A percentile compares a stretch with the other conserved stretches of the same genome.
Evolutionary conservation across 2,888 invertebrate genomes (phyloP).

Genomic region (Flexamia atlantica): DNA sequence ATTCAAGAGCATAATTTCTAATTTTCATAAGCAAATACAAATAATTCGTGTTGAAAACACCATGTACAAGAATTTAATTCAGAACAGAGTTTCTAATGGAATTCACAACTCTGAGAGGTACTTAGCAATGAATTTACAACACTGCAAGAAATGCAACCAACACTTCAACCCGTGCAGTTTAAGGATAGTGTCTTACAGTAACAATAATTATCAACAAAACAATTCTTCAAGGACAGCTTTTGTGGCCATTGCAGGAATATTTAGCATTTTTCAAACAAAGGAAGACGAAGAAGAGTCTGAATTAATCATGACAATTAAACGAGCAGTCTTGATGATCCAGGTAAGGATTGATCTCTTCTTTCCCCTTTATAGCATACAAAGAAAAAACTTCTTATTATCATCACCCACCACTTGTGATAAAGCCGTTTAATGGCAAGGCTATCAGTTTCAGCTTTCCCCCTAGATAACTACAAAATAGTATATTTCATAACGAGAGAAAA

Average conservation of each 20-base stretch:
- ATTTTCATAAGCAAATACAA: not conserved
- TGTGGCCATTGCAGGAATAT: slow-evolving; percentile 72
- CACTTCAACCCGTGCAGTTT: not conserved
- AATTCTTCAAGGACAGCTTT: slow-evolving; percentile 20
- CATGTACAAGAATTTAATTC: not conserved
- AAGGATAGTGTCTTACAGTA: not conserved
- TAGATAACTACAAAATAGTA: too few species aligned
- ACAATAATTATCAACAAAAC: slow-evolving; percentile 3
- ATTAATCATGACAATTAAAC: slow-evolving; percentile 86
- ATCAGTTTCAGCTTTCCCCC: too few species aligned
- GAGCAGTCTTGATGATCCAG: slow-evolving; percentile 87
- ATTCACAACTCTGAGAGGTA: too few species aligned
- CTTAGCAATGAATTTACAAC: not conserved
- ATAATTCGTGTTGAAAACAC: not conserved
- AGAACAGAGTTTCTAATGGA: not conserved
- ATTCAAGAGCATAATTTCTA: not conserved
- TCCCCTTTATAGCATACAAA: too few species aligned
- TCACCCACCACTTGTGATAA: too few species aligned
- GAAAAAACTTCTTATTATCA: too few species aligned
- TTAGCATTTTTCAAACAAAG: slow-evolving; percentile 80
- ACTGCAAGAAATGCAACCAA: not conserved
- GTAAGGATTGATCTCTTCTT: too few species aligned
- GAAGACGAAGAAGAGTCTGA: slow-evolving; percentile 84
- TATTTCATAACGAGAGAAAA: too few species aligned
- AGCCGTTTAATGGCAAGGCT: too few species aligned